Conservation (phyloP, 1,140 invertebrate genomes). For the Drosophila bocki region DNA sequence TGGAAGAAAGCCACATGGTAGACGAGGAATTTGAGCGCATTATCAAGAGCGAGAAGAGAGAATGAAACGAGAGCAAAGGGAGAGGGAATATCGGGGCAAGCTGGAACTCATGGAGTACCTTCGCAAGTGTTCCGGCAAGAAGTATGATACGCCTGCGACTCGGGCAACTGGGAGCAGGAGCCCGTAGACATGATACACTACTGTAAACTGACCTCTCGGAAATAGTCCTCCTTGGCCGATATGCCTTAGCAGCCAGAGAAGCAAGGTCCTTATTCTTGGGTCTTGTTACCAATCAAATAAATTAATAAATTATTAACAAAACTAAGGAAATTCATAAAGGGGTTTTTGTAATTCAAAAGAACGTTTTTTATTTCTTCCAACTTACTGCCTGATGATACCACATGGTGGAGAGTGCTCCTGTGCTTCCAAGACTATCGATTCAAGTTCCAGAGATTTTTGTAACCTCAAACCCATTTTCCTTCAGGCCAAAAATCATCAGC, state of each 20-base stretch:
- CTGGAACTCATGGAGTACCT: not conserved
- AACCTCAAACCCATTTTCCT: not conserved
- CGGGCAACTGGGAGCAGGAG: not conserved
- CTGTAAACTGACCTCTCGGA: not conserved
- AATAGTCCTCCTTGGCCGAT: not conserved
- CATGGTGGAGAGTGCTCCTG: not conserved
- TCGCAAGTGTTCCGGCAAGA: not conserved
- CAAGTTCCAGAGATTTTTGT: not conserved
- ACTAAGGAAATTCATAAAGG: not conserved
- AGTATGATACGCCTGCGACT: not conserved
- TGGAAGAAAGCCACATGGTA: not conserved
- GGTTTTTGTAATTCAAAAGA: not conserved
- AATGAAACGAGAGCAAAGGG: not conserved
- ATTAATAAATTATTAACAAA: not conserved
- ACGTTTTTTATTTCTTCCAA: not conserved
- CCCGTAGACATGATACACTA: not conserved
- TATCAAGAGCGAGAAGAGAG: too few relatives aligned
- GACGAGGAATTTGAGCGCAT: too few relatives aligned
- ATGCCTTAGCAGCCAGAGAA: not conserved
- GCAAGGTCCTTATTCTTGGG: too few relatives aligned
- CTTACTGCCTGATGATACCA: not conserved
- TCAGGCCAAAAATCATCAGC: constrained; percentile 88
- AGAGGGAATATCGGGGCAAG: not conserved
- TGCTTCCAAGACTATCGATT: too few relatives aligned
- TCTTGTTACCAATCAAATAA: too few relatives aligned